Percentiles rank a stretch among this genome's conserved stretches.
Conservation (phyloP, 2,888 invertebrate species). For the Opisthograptis luteolata region DNA sequence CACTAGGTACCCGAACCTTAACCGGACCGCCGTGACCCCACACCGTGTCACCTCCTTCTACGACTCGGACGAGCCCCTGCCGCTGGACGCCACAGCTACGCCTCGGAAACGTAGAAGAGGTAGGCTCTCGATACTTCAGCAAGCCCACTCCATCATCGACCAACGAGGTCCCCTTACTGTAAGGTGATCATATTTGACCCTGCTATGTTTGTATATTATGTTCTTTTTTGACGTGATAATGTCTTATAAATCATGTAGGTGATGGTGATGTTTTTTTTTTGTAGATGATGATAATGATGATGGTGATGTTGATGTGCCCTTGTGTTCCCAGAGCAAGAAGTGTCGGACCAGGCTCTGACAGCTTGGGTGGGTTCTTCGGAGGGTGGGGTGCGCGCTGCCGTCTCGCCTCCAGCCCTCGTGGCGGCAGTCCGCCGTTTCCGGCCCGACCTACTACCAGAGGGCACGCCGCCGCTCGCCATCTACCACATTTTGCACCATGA, state of each 20-base stretch:
- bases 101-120: conserved; percentile 59
- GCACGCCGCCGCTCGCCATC: conserved; percentile 91
- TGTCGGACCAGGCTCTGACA: conserved; percentile 90
- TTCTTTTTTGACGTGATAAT: no score
- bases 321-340: conserved; percentile 83
- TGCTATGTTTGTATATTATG: no score
- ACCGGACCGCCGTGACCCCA: conserved; percentile 89
- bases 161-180: no score
- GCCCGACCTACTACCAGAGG: conserved; percentile 93
- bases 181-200: no score
- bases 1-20: conserved; percentile 93
- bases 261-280: no score
- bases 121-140: conserved; percentile 31
- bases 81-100: conserved; percentile 59
- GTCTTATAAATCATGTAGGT: no score
- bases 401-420: conserved; percentile 85
- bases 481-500: conserved; percentile 94
- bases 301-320: no score
- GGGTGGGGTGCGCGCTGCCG: conserved; percentile 60
- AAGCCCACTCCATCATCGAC: no score
- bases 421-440: conserved; percentile 93
- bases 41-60: conserved; percentile 86
- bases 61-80: conserved; percentile 70
- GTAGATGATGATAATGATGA: no score
- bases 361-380: conserved; percentile 87